Evolutionary conservation across 2,888 invertebrate species (phyloP).

Genomic region (Galerucella calmariensis): DNA sequence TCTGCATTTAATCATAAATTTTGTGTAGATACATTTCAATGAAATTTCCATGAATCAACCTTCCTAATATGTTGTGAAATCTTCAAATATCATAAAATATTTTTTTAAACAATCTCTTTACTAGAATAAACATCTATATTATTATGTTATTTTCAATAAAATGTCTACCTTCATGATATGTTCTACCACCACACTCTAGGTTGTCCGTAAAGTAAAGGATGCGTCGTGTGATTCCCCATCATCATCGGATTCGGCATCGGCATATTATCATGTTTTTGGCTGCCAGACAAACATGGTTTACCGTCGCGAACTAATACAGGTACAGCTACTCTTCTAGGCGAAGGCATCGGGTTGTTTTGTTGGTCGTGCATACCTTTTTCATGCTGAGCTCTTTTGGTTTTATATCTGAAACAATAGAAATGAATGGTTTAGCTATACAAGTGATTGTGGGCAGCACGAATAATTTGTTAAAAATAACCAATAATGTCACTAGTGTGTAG

Average conservation of each 20-base stretch:
- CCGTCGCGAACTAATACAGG: constrained; percentile 95
- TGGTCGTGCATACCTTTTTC: constrained; percentile 84
- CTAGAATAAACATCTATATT: not conserved
- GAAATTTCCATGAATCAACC: not conserved
- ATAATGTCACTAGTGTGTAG: too few species aligned
- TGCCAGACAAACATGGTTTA: constrained; percentile 82
- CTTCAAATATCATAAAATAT: constrained; percentile 1
- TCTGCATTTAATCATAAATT: too few species aligned
- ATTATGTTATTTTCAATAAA: not conserved
- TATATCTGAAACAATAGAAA: constrained; percentile 73
- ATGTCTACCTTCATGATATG: constrained; percentile 28
- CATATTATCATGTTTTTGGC: constrained; percentile 60
- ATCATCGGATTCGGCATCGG: constrained; percentile 58
- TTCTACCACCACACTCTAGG: constrained; percentile 64
- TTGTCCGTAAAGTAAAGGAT: constrained; percentile 65
- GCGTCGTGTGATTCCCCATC: constrained; percentile 60
- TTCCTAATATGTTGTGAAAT: not conserved
- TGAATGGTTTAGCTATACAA: not conserved
- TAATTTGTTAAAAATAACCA: too few species aligned
- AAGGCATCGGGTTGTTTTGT: constrained; percentile 69
- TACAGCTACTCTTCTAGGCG: constrained; percentile 92
- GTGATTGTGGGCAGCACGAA: not conserved
- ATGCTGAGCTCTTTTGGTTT: constrained; percentile 96
- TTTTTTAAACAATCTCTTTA: not conserved
- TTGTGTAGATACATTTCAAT: too few species aligned